phyloP scores from a whole-genome alignment of 1,140 invertebrate species.

The Apolygus lucorum region DNA sequence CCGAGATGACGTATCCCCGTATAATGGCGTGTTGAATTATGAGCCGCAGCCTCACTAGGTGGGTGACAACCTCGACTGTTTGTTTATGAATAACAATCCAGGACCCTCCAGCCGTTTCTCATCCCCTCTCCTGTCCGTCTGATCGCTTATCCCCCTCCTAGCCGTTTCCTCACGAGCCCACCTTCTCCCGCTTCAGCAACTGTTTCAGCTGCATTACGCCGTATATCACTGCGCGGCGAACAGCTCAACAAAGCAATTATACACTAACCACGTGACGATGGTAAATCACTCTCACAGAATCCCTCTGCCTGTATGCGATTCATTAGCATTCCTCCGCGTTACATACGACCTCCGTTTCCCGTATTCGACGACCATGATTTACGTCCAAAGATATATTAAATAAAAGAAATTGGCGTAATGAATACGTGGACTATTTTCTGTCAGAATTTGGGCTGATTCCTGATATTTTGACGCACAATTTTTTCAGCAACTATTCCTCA shows the following conservation, averaged over 20 bases:
- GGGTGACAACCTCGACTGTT: not conserved
- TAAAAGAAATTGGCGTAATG: too few species aligned
- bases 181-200: not conserved
- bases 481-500: too few species aligned
- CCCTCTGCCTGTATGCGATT: not conserved
- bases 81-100: conserved; percentile 11
- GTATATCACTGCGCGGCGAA: not conserved
- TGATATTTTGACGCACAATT: too few species aligned
- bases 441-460: too few species aligned
- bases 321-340: not conserved
- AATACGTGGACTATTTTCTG: too few species aligned
- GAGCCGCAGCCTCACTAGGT: not conserved
- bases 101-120: not conserved
- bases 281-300: conserved; percentile 6
- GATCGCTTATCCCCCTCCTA: not conserved
- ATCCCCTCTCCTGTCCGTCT: not conserved
- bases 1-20: not conserved
- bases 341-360: not conserved
- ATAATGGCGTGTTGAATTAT: not conserved
- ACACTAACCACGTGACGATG: not conserved
- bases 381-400: too few species aligned
- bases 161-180: not conserved
- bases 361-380: too few species aligned
- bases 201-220: not conserved
- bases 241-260: conserved; percentile 4